Conservation (phyloP, 2,113 vertebrate species). For the Cinclus cinclus region DNA sequence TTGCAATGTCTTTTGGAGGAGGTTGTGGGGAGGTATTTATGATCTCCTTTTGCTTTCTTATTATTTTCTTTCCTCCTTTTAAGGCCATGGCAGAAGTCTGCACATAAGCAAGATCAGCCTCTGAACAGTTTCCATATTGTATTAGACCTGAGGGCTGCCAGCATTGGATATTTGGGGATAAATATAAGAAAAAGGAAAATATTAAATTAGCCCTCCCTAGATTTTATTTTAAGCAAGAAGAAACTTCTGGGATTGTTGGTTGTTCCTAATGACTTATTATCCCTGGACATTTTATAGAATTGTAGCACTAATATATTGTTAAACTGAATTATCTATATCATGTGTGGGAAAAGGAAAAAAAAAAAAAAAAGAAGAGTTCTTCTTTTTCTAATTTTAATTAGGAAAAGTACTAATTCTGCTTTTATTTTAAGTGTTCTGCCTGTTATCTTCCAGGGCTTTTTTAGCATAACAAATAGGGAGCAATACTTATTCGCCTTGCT, state of each 20-base stretch:
- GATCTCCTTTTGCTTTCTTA: neutral
- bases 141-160: neutral
- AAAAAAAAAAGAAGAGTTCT: neutral
- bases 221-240: neutral
- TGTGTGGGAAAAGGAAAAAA: rapidly evolving
- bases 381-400: too few species aligned
- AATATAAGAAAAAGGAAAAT: neutral
- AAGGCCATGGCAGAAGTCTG: neutral
- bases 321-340: neutral
- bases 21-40: neutral
- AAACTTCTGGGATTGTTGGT: neutral
- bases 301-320: neutral
- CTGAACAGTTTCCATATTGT: neutral
- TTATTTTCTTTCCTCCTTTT: neutral
- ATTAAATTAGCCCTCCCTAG: neutral
- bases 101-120: neutral
- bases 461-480: neutral
- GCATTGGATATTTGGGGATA: neutral
- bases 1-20: neutral
- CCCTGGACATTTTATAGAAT: neutral
- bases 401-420: neutral
- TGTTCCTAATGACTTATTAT: neutral
- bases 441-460: neutral
- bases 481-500: neutral
- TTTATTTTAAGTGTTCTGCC: neutral